Conservation (phyloP, 2,113 vertebrate species). For the Helogale parvula region DNA sequence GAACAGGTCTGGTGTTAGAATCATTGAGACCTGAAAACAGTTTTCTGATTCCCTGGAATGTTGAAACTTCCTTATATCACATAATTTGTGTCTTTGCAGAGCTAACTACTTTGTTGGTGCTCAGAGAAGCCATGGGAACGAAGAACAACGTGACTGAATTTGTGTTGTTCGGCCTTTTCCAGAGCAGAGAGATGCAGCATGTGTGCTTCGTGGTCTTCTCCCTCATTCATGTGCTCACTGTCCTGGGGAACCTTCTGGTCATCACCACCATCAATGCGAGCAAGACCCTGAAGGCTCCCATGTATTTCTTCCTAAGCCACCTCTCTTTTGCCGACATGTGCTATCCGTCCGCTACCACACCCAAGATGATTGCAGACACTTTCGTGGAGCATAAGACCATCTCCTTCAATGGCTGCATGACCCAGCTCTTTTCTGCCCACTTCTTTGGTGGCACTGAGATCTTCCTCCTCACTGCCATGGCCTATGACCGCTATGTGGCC, state of each 20-base stretch:
- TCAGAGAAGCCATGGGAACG: not conserved
- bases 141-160: conserved; percentile 60
- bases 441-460: conserved; percentile 61
- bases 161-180: conserved; percentile 37
- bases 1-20: not conserved
- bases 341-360: conserved; percentile 58
- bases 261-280: conserved; percentile 35
- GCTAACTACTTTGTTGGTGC: not conserved
- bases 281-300: not conserved
- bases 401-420: conserved; percentile 50
- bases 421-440: conserved; percentile 53
- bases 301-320: conserved; percentile 55
- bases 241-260: conserved; percentile 53
- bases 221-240: not conserved
- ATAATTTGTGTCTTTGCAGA: conserved; percentile 37
- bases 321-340: conserved; percentile 38
- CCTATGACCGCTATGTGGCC: conserved; percentile 55
- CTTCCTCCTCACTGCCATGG: conserved; percentile 64
- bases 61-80: not conserved
- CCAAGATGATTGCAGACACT: conserved; percentile 65
- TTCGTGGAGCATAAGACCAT: conserved; percentile 30
- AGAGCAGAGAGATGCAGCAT: not conserved
- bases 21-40: not conserved
- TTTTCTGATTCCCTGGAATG: not conserved
- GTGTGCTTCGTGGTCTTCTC: conserved; percentile 32